These are phyloP conservation scores for Hololepta plana DNA, from an alignment of 2,888 invertebrate genomes.

Conservation along the genomic window DNA sequence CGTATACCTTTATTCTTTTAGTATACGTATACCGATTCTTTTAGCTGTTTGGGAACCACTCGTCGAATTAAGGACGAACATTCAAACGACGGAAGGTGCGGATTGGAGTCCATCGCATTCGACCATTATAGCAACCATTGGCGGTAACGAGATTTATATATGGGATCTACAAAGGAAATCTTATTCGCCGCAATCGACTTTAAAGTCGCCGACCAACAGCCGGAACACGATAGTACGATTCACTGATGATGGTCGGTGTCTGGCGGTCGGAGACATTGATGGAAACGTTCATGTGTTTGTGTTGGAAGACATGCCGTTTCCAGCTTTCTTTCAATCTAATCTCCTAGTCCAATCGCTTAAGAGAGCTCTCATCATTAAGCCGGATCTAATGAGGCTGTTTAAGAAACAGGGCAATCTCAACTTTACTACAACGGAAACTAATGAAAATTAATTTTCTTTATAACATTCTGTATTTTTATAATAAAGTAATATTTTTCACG, in stretches of 20 bases:
- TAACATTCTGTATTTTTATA: too few relatives aligned
- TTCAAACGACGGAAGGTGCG: conserved; percentile 33
- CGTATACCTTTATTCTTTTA: too few relatives aligned
- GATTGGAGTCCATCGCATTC: conserved; percentile 60
- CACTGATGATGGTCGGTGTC: conserved; percentile 45
- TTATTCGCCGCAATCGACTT: conserved; percentile 45
- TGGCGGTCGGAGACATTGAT: conserved; percentile 47
- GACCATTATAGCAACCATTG: conserved; percentile 51
- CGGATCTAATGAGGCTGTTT: conserved; percentile 39
- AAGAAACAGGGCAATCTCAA: conserved; percentile 30
- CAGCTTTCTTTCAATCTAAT: conserved; percentile 47
- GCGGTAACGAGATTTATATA: conserved; percentile 45
- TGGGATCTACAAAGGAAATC: conserved; percentile 66
- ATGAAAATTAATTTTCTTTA: conserved; percentile 2
- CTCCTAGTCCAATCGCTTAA: conserved; percentile 43
- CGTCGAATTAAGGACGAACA: conserved; percentile 28
- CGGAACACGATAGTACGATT: conserved; percentile 40
- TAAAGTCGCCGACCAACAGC: conserved; percentile 28
- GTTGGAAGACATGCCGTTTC: conserved; percentile 57
- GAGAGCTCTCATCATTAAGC: conserved; percentile 42
- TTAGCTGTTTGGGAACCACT: too few relatives aligned
- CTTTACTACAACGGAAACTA: conserved; percentile 7
- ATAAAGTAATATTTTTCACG: too few relatives aligned
- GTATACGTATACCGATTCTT: too few relatives aligned
- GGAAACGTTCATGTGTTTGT: conserved; percentile 51